phyloP scores from a whole-genome alignment of 2,797 vertebrate genomes.

The Esox masquinongy region DNA sequence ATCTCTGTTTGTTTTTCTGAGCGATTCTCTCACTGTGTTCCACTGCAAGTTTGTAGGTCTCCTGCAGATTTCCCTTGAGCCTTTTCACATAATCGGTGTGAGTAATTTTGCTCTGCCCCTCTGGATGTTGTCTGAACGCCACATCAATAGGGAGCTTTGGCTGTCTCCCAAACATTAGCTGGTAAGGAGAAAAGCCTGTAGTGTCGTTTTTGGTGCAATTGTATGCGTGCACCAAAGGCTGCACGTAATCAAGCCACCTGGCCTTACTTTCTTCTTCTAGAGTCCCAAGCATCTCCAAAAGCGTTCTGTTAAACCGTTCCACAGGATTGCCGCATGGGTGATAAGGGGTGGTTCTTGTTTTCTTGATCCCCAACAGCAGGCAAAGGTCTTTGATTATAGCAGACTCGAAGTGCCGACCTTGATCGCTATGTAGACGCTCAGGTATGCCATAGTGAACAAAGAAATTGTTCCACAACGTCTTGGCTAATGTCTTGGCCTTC shows the following conservation, averaged over 20 bases:
- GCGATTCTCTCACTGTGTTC: background rate
- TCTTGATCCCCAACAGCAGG: background rate
- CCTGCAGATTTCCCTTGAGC: background rate
- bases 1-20: background rate
- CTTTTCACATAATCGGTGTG: constrained; percentile 5
- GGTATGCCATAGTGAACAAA: background rate
- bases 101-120: background rate
- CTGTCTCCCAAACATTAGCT: background rate
- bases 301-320: background rate
- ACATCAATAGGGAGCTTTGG: background rate
- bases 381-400: background rate
- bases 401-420: background rate
- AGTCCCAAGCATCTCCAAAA: background rate
- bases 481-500: no score
- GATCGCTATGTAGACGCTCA: background rate
- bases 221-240: background rate
- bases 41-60: background rate
- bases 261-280: background rate
- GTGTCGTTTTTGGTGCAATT: background rate
- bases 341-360: background rate
- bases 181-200: background rate
- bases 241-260: background rate
- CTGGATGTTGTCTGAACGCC: background rate
- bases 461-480: background rate
- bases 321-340: background rate